Evolutionary conservation across 2,888 invertebrate genomes (phyloP).

Genomic region (Eristalinus sepulchralis): DNA sequence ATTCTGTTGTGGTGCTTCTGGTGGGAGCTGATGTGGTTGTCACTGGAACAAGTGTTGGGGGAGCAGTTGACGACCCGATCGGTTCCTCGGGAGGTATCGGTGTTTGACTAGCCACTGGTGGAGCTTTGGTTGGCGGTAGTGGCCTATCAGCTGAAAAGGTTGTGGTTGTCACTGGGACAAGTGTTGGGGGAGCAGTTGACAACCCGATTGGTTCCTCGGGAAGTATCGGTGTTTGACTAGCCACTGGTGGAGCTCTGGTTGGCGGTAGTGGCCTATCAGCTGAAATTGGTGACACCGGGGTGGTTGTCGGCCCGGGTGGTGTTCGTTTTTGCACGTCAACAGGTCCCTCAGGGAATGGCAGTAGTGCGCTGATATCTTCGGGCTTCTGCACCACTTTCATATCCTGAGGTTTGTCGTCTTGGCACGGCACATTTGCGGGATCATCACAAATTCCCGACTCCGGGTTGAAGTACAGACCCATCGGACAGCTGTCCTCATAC

Average conservation of each 20-base stretch:
- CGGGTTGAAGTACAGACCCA: constrained; percentile 12
- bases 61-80: no score
- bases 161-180: not conserved
- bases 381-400: not conserved
- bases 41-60: not conserved
- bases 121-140: no score
- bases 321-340: not conserved
- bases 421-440: constrained; percentile 14
- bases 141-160: no score
- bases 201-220: no score
- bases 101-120: no score
- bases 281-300: not conserved
- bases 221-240: no score
- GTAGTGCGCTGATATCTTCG: not conserved
- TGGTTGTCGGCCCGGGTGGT: not conserved
- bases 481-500: constrained; percentile 29
- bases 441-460: constrained; percentile 15
- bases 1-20: not conserved
- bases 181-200: no score
- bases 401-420: not conserved
- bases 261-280: no score
- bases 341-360: no score
- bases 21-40: not conserved
- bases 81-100: no score
- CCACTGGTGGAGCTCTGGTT: no score